Percentiles rank a stretch among this genome's conserved stretches.
Evolutionary conservation across 2,113 vertebrate genomes (phyloP).

Genomic region (Osmerus eperlanus): DNA sequence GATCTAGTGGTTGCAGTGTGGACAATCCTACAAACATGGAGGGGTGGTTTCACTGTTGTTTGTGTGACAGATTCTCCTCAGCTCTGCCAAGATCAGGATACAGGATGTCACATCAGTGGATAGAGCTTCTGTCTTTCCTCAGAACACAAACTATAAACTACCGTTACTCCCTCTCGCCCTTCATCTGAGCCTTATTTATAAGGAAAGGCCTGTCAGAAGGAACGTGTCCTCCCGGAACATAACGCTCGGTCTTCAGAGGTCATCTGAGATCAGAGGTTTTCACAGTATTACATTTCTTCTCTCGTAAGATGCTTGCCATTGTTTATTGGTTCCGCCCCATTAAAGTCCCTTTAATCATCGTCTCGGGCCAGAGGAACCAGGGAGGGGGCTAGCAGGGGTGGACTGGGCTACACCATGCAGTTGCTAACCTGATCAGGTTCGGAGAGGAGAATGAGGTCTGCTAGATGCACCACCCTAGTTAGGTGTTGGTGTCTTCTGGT

Average conservation of each 20-base stretch:
- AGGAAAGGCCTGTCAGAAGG: conserved; percentile 25
- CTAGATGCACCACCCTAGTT: not conserved
- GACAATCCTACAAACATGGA: too few relatives aligned
- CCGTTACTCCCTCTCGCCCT: too few relatives aligned
- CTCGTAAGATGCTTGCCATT: conserved; percentile 17
- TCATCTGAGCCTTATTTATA: conserved; percentile 23
- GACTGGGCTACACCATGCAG: conserved; percentile 5
- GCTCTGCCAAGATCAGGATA: conserved; percentile 37
- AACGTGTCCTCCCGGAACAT: conserved; percentile 19
- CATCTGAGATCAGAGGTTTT: conserved; percentile 25
- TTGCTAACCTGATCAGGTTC: conserved; percentile 19
- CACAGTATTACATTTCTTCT: conserved; percentile 28
- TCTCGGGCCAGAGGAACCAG: conserved; percentile 20
- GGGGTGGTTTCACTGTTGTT: not conserved
- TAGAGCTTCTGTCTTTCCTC: conserved; percentile 42
- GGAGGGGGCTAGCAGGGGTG: conserved; percentile 6
- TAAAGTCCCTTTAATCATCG: conserved; percentile 33
- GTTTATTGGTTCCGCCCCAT: conserved; percentile 29
- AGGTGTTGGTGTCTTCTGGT: conserved; percentile 13
- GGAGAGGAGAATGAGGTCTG: conserved; percentile 11
- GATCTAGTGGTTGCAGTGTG: too few relatives aligned
- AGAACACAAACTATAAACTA: conserved; percentile 10
- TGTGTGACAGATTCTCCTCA: conserved; percentile 23
- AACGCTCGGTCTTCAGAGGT: conserved; percentile 15
- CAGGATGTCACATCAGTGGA: conserved; percentile 45